These are phyloP conservation scores for Tylochromis polylepis DNA, from an alignment of 2,113 vertebrate genomes.

Conservation along the genomic window DNA sequence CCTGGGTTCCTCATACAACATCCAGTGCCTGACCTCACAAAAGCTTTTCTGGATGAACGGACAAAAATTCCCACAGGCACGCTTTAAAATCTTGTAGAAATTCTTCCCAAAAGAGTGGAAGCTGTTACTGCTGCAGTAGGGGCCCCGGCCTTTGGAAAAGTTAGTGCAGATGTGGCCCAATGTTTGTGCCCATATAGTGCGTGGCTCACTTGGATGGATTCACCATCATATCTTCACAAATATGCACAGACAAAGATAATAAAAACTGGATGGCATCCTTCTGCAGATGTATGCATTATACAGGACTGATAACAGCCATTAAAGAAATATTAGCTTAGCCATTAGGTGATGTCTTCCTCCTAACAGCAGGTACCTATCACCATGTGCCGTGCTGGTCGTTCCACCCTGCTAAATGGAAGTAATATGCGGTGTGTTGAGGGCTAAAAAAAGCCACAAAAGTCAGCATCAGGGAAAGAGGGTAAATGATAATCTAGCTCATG, in stretches of 20 bases:
- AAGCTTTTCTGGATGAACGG: background rate
- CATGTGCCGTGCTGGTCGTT: background rate
- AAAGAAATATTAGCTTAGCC: background rate
- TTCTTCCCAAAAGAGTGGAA: background rate
- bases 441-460: background rate
- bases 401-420: background rate
- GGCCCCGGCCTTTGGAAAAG: background rate
- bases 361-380: background rate
- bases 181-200: background rate
- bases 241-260: background rate
- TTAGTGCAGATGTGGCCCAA: background rate
- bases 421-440: background rate
- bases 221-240: background rate
- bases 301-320: background rate
- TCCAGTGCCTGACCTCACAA: background rate
- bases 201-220: background rate
- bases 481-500: background rate
- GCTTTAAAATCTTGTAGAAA: background rate
- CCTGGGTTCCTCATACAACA: background rate
- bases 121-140: background rate
- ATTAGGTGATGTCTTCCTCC: background rate
- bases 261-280: background rate
- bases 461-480: background rate
- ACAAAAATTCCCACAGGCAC: background rate
- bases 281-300: background rate